Evolutionary conservation across 2,888 invertebrate genomes (phyloP).

Genomic region (Halictus ligatus): DNA sequence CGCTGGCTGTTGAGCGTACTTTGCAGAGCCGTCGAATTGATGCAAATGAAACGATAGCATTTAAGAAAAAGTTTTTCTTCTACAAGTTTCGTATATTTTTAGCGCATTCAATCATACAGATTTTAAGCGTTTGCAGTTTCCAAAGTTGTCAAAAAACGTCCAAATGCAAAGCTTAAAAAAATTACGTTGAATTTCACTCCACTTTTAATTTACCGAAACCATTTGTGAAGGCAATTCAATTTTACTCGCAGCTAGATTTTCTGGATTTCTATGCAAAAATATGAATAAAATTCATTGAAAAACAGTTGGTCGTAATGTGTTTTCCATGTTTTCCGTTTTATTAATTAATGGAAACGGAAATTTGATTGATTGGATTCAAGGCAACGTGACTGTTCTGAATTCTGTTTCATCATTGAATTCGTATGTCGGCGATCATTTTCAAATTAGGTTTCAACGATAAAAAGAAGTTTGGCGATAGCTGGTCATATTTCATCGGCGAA

Average conservation of each 20-base stretch:
- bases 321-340: not conserved
- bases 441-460: not conserved
- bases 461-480: not conserved
- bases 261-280: not conserved
- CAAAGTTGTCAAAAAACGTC: not conserved
- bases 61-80: not conserved
- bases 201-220: not conserved
- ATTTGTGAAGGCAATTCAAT: not conserved
- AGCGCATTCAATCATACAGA: not conserved
- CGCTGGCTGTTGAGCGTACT: conserved; percentile 18
- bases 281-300: not conserved
- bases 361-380: not conserved
- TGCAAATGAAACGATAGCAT: not conserved
- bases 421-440: not conserved
- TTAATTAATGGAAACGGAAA: not conserved
- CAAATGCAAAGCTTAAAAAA: not conserved
- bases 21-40: not conserved
- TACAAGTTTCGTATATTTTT: not conserved
- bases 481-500: not conserved
- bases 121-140: not conserved
- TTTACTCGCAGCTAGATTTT: not conserved
- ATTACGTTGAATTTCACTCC: not conserved
- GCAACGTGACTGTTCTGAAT: not conserved
- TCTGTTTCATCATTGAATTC: not conserved
- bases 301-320: not conserved